Evolutionary conservation across 2,113 vertebrate genomes (phyloP), one percentile per base, ranked within the genome.

Genomic region (Gallinago jamesoni): DNA sequence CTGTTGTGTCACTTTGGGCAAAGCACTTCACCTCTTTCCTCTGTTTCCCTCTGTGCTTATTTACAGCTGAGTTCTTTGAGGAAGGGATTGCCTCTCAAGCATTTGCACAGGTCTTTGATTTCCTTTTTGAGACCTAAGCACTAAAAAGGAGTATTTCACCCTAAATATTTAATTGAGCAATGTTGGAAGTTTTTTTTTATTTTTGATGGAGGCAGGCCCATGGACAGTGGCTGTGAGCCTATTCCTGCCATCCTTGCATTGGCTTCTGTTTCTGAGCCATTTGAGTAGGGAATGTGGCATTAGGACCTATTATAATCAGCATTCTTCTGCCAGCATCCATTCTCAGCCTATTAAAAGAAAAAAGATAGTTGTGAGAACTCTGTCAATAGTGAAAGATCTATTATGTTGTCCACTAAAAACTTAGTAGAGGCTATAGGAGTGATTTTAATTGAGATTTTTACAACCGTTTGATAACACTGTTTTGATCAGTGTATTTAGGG

Each of bases 401-500:
- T 96, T 80, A 89, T 92, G 41, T 91, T 95, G 89, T 90, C 97
- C 96, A 87, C 96, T 97, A 96, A 98, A 97, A 98, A 96, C 94
- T 89, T 97, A 96, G 94, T 92, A 80, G 94, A 97, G 77, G 90
- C 96, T 96, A 97, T 95, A 97, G 96, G 97, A 98, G 90, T 98
- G 97, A 97, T 98, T 98, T 98, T 98, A 98, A 98, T 98, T 97
- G 98, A 97, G 96, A 97, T 98, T 98, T 98, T 98, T 98, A 98
- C 96, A 98, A 96, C 98, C 97, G 5, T 98, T 98, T 98, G 96
- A 98, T 98, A 98, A 98, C 98, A 97, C 79, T 97, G 96, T 98
- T 98, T 98, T 98, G 98, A 98, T 98, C 97, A 97, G 96, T 66
- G 60, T 97, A 96, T 96, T 97, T 98, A 98, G 98, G 98, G 98